Evolutionary conservation across 2,113 vertebrate genomes (phyloP), one percentile per base, ranked within the genome.

Genomic region (Kobus ellipsiprymnus): DNA sequence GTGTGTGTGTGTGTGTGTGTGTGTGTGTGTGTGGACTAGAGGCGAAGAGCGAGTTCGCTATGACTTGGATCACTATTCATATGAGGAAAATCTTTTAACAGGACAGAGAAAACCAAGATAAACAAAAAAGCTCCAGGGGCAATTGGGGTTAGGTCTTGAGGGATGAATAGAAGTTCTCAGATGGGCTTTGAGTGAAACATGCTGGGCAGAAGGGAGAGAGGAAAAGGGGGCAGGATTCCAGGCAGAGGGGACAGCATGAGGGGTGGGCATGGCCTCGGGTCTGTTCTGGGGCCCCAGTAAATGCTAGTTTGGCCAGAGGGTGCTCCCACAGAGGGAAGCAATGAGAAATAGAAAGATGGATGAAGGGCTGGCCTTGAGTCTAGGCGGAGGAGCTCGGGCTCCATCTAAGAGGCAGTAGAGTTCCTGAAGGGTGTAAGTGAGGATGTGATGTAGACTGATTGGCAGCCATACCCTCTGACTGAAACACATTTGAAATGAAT

Each of bases 41-140:
- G 80, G 33, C 36, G 80, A n/a, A n/a, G 50, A 21, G 25, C 1
- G 9, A 44, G 7, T 16, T 71, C 30, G 17, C 67, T 81, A 48
- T 48, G 52, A 62, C 59, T 64, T 74, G 29, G 40, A 40, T 89
- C 36, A 71, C 64, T 40, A 57, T 50, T 44, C 15, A 40, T n/a
- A 64, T 62, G n/a, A 81, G 33, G 67, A 83, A 90, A 90, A 87
- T 67, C n/a, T 94, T 94, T 78, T 44, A 97, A 36, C 55, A 92
- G 44, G 83, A 90, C 6, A 67, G 83, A 92, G 67, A 48, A 89
- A 62, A 50, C 17, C 54, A 71, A 88, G 52, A 91, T 36, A 78
- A 90, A 55, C 29, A 67, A 50, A 54, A 55, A 48, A 12, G 4
- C 78, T 80, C 50, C 44, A 85, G 33, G 30, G 80, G 46, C 46